Evolutionary conservation across 2,113 vertebrate genomes (phyloP), one percentile per base, ranked within the genome.

Genomic region (Cheilinus undulatus): DNA sequence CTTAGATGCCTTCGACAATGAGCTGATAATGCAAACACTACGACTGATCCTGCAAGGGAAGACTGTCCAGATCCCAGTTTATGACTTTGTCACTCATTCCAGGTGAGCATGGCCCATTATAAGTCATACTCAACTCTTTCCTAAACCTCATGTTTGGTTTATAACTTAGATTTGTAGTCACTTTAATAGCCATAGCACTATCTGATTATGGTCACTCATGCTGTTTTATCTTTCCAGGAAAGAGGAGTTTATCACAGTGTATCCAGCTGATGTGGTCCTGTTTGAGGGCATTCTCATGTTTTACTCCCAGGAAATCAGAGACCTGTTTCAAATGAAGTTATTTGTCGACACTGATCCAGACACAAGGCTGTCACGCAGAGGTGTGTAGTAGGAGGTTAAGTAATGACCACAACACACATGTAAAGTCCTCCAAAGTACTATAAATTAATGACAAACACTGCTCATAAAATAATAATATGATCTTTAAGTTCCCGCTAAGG

Each of bases 271-370:
- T 0, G 97, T 99, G 85, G 96, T 99, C 76, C 95, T 99, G 59
- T 98, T 99, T 0, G 97, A 99, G 78, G 97, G 97, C 46, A 99
- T 99, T 76, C 92, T 99, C 87, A 97, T 97, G 86, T 99, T 99
- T 93, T 99, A 99, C 91, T 95, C 94, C 1, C 96, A 98, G 91
- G 96, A 99, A 73, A 96, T 99, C 73, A 91, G 97, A 70, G 97
- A 99, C 73, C 92, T 99, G 28, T 99, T 99, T 87, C 97, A 98
- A 88, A 98, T 99, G 97, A 99, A 99, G 85, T 95, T 99, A 14
- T 99, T 99, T 1, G 97, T 99, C 59, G 97, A 99, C 91, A 99
- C 97, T 0, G 97, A 99, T 0, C 95, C 97, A 0, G 97, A 99
- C 88, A 99, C 97, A 1, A 92, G 97, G 24, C 96, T 99, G 32